These are phyloP conservation scores for Neoaliturus tenellus DNA, from an alignment of 2,888 invertebrate species.

Conservation along the genomic window DNA sequence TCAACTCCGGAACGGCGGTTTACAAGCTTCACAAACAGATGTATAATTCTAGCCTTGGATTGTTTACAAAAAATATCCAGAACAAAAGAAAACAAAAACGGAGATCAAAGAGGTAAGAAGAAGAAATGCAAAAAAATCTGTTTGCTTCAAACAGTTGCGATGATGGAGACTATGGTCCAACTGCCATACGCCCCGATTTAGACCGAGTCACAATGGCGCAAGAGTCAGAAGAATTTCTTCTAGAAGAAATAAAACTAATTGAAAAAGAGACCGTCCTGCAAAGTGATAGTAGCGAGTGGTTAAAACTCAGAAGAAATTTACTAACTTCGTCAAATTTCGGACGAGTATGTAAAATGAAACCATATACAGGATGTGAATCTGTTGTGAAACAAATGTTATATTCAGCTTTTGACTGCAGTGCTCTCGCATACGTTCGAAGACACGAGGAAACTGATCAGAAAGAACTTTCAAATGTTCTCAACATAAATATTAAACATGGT, in stretches of 20 bases:
- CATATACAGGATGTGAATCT: neutral
- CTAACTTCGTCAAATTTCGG: conserved; percentile 54
- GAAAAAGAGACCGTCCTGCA: conserved; percentile 26
- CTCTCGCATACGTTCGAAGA: conserved; percentile 10
- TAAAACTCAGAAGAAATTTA: conserved; percentile 28
- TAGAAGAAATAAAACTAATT: conserved; percentile 2
- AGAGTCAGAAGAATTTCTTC: conserved; percentile 28
- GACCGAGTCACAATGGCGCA: neutral
- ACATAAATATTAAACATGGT: neutral
- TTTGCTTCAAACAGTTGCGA: neutral
- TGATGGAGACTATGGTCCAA: conserved; percentile 30
- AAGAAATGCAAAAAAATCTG: conserved; percentile 15
- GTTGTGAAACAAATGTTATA: conserved; percentile 25
- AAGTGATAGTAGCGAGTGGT: conserved; percentile 41
- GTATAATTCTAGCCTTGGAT: conserved; percentile 41
- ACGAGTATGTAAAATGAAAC: conserved; percentile 30
- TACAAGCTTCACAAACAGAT: conserved; percentile 30
- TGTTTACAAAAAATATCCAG: conserved; percentile 19
- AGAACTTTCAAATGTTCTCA: neutral
- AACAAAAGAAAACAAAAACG: conserved; percentile 26
- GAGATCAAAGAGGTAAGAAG: neutral
- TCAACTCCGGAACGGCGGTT: conserved; percentile 68
- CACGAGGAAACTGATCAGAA: neutral
- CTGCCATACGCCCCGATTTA: conserved; percentile 42
- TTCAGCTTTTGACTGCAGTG: conserved; percentile 3